Percentiles rank a stretch among this genome's conserved stretches.
Evolutionary conservation across 53 echinoderm and acorn worm species (phyloP).

Genomic region (Antedon mediterranea): DNA sequence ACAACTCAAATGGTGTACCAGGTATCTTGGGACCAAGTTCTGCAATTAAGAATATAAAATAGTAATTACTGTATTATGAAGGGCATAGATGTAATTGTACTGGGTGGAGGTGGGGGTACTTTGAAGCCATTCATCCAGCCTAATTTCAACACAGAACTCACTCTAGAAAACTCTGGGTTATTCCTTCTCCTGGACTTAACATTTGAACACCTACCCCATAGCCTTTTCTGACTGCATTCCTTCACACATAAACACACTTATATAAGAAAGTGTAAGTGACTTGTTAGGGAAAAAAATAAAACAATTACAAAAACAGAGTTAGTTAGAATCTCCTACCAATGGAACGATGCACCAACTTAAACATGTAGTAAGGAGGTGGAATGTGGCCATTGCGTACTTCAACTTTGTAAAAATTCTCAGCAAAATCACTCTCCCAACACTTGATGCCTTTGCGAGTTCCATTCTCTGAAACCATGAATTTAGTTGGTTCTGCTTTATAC

Average conservation of each 20-base stretch:
- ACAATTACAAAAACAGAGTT: too few relatives aligned
- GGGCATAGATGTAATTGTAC: too few relatives aligned
- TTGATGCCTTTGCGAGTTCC: constrained; percentile 2
- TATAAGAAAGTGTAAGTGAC: too few relatives aligned
- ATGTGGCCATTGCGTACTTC: constrained; percentile 13
- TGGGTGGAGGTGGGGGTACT: too few relatives aligned
- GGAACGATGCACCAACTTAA: constrained; percentile 10
- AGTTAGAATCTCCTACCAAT: constrained; percentile 6
- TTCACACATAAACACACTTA: too few relatives aligned
- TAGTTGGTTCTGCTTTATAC: constrained; percentile 5
- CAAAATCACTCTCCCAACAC: constrained; percentile 15
- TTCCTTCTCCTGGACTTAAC: too few relatives aligned
- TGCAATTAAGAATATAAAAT: background rate
- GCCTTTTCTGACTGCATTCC: too few relatives aligned
- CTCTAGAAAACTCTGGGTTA: too few relatives aligned
- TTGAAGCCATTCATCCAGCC: too few relatives aligned
- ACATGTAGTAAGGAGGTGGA: constrained; percentile 11
- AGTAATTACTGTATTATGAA: background rate
- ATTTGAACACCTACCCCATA: too few relatives aligned
- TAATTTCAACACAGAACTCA: too few relatives aligned
- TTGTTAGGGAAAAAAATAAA: too few relatives aligned
- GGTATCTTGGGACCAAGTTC: constrained; percentile 13
- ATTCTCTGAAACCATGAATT: constrained; percentile 1
- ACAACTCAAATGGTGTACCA: constrained; percentile 1
- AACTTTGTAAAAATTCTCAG: constrained; percentile 11